Conservation (phyloP, 2,113 vertebrate genomes). For the Grammomys surdaster region DNA sequence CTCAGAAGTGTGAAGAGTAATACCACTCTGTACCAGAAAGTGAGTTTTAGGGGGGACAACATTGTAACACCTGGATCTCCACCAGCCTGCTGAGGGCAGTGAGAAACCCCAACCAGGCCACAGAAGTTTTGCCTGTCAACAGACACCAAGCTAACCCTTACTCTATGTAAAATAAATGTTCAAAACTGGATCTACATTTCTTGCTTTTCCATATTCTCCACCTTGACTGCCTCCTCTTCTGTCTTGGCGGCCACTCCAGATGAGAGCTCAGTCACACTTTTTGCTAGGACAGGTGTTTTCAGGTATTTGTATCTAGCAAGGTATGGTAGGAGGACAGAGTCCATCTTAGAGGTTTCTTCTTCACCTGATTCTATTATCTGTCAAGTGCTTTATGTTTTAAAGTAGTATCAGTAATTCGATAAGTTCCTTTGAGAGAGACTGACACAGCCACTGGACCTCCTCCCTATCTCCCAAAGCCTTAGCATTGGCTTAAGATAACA, state of each 20-base stretch:
- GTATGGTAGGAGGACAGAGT: neutral
- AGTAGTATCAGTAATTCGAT: neutral
- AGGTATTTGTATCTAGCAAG: neutral
- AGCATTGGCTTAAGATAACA: neutral
- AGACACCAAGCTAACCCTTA: neutral
- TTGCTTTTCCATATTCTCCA: neutral
- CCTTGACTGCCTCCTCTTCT: neutral
- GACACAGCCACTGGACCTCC: neutral
- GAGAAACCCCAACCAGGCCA: neutral
- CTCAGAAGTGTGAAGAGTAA: neutral
- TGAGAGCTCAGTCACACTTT: neutral
- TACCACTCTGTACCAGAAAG: neutral
- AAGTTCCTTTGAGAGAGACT: constrained; percentile 26
- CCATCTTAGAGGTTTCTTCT: no score
- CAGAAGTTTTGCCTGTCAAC: neutral
- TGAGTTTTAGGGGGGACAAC: neutral
- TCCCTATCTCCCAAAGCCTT: neutral
- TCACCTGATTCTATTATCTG: neutral
- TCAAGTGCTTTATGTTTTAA: neutral
- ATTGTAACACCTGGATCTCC: neutral
- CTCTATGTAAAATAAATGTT: neutral
- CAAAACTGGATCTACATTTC: neutral
- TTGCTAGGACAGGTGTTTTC: neutral
- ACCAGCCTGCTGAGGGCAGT: neutral
- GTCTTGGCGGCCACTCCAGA: no score